phyloP scores from a whole-genome alignment of 2,888 invertebrate genomes.

The Erebia aethiops region DNA sequence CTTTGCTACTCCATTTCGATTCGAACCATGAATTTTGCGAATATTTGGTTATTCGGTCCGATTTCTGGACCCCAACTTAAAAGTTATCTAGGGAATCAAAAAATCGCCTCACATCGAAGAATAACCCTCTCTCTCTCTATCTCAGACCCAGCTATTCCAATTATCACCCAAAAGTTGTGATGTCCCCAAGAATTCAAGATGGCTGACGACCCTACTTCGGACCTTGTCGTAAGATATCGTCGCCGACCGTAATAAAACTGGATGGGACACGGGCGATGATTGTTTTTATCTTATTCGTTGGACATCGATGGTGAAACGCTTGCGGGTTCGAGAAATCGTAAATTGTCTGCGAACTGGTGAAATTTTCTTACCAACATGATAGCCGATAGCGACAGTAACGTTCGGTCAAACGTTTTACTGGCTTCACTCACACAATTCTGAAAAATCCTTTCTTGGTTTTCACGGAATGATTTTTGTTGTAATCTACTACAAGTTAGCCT shows the following conservation, averaged over 20 bases:
- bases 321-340: conserved; percentile 20
- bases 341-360: conserved; percentile 5
- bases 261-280: conserved; percentile 54
- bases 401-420: background rate
- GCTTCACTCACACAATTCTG: no score
- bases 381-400: background rate
- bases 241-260: conserved; percentile 60
- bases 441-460: no score
- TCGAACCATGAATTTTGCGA: background rate
- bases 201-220: conserved; percentile 24
- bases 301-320: conserved; percentile 23
- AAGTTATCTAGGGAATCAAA: no score
- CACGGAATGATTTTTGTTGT: no score
- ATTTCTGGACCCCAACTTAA: no score
- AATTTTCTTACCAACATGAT: background rate
- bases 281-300: conserved; percentile 59
- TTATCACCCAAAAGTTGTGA: background rate
- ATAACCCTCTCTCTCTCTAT: background rate
- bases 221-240: conserved; percentile 47
- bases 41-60: no score
- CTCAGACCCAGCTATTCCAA: background rate
- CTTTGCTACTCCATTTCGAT: no score
- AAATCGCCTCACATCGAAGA: background rate
- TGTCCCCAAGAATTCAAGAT: background rate
- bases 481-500: no score